Evolutionary conservation across 2,113 vertebrate species (phyloP).

Genomic region (Nyctibius bracteatus): DNA sequence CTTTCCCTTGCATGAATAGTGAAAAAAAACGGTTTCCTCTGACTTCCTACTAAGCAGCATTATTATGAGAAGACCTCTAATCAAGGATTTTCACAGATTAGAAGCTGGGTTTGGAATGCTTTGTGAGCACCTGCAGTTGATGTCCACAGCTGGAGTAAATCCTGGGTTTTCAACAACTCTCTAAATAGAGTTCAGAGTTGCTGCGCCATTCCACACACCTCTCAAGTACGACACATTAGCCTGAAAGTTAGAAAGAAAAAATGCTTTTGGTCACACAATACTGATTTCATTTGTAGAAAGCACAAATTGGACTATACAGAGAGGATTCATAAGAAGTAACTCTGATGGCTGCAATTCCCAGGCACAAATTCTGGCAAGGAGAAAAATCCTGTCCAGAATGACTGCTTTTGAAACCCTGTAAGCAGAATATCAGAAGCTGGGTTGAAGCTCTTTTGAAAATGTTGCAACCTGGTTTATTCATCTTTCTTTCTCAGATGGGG

Average conservation of each 20-base stretch:
- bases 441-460: conserved; percentile 41
- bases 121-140: not conserved
- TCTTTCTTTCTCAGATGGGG: conserved; percentile 4
- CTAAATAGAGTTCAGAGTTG: not conserved
- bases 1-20: not conserved
- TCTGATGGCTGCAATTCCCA: not conserved
- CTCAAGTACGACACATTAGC: not conserved
- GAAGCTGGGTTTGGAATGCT: not conserved
- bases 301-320: not conserved
- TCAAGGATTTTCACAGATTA: not conserved
- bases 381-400: not conserved
- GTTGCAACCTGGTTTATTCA: conserved; percentile 22
- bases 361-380: not conserved
- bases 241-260: not conserved
- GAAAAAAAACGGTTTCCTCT: not conserved
- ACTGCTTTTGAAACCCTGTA: not conserved
- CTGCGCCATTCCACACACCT: rapidly evolving
- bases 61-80: not conserved
- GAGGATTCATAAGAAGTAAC: not conserved
- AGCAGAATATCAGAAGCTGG: not conserved
- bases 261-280: not conserved
- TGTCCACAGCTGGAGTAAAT: not conserved
- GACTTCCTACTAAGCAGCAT: not conserved
- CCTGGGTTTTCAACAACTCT: not conserved
- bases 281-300: not conserved